These are phyloP conservation scores for Cryptocephalus primarius DNA, from an alignment of 2,888 invertebrate genomes.

Conservation along the genomic window DNA sequence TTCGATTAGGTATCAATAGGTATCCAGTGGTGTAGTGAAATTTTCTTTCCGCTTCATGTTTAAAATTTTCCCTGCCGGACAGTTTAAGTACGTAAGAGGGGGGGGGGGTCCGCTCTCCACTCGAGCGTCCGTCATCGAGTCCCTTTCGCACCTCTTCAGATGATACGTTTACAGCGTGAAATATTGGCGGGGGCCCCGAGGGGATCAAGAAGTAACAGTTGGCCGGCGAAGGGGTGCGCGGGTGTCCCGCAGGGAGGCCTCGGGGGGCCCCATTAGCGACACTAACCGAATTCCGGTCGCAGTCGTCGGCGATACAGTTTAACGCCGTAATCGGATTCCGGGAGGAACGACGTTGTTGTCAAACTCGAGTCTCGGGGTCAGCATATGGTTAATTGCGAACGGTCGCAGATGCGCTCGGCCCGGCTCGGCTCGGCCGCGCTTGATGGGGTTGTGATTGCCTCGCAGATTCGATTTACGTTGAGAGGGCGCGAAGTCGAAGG, in stretches of 20 bases:
- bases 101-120: no score
- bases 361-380: slow-evolving; percentile 11
- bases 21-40: no score
- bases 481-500: no score
- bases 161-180: slow-evolving; percentile 21
- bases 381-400: slow-evolving; percentile 14
- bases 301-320: slow-evolving; percentile 15
- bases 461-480: no score
- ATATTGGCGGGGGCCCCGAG: slow-evolving; percentile 15
- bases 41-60: no score
- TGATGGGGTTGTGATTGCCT: no score
- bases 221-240: slow-evolving; percentile 23
- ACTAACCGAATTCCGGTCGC: slow-evolving; percentile 14
- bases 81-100: no score
- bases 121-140: neutral
- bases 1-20: no score
- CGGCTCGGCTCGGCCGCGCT: no score
- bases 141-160: slow-evolving; percentile 8
- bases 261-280: slow-evolving; percentile 29
- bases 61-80: no score
- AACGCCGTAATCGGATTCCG: slow-evolving; percentile 18
- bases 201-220: slow-evolving; percentile 25
- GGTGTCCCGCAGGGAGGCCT: slow-evolving; percentile 19
- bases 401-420: neutral
- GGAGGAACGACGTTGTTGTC: slow-evolving; percentile 9